phyloP scores from a whole-genome alignment of 2,888 invertebrate genomes.

The Ormyrus thymus region DNA sequence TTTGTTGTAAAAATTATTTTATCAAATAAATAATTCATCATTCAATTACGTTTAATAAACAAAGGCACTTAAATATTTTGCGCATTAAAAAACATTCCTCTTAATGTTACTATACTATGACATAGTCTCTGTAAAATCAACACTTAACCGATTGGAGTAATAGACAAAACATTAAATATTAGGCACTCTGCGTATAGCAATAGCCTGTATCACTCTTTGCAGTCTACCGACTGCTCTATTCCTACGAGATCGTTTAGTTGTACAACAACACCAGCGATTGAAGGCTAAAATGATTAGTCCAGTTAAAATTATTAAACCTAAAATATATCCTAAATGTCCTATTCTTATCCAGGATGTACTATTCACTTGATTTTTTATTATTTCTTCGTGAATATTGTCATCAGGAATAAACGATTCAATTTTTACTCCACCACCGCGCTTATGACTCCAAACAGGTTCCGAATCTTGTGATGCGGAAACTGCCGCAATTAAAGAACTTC shows the following conservation, averaged over 20 bases:
- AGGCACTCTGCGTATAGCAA: constrained; percentile 71
- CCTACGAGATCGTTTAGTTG: constrained; percentile 68
- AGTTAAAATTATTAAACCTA: constrained; percentile 61
- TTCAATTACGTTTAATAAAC: constrained; percentile 25
- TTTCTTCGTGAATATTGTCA: constrained; percentile 55
- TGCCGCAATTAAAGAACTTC: constrained; percentile 76
- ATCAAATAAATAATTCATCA: background rate
- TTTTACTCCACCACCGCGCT: constrained; percentile 63
- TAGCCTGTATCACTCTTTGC: constrained; percentile 71
- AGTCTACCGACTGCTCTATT: constrained; percentile 69
- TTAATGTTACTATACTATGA: constrained; percentile 25
- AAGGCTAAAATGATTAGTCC: constrained; percentile 64
- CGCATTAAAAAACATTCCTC: constrained; percentile 34
- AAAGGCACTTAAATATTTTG: constrained; percentile 28
- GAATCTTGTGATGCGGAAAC: constrained; percentile 63
- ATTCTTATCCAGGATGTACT: constrained; percentile 56
- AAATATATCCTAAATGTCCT: constrained; percentile 63
- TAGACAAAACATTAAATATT: constrained; percentile 63
- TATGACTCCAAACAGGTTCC: constrained; percentile 66
- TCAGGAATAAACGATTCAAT: constrained; percentile 49
- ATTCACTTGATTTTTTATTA: constrained; percentile 52
- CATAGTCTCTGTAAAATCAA: constrained; percentile 53
- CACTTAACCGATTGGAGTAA: constrained; percentile 33
- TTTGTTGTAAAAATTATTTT: background rate
- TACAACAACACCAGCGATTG: constrained; percentile 66